Evolutionary conservation across 2,113 vertebrate species (phyloP).

Genomic region (Takifugu bimaculatus): DNA sequence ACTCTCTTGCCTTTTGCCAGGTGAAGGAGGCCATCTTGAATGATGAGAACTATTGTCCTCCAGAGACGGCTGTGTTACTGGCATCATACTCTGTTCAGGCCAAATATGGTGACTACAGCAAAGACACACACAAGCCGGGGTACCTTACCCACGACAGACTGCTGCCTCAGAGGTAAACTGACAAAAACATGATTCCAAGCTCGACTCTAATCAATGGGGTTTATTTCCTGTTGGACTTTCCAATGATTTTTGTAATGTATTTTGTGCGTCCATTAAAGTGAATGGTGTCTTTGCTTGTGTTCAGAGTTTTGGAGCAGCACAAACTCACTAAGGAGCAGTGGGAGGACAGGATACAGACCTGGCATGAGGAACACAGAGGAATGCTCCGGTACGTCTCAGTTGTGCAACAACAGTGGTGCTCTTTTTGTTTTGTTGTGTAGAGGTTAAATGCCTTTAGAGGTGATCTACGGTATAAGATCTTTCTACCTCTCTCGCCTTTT

Average conservation of each 20-base stretch:
- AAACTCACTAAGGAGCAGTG: constrained; percentile 98
- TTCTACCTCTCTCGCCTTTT: background rate
- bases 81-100: constrained; percentile 95
- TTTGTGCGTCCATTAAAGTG: constrained; percentile 6
- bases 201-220: too few species aligned
- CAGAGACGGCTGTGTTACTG: constrained; percentile 95
- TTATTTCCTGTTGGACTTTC: constrained; percentile 10
- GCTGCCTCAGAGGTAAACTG: constrained; percentile 87
- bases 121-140: constrained; percentile 88
- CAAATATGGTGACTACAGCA: constrained; percentile 92
- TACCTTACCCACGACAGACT: constrained; percentile 92
- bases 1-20: constrained; percentile 60
- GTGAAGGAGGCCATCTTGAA: constrained; percentile 97
- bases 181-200: background rate
- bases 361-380: constrained; percentile 95
- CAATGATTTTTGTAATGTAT: constrained; percentile 16
- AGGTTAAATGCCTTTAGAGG: background rate
- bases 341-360: constrained; percentile 98
- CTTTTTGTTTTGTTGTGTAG: background rate
- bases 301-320: constrained; percentile 94
- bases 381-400: constrained; percentile 85
- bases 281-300: constrained; percentile 3
- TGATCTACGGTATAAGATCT: background rate
- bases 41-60: constrained; percentile 97
- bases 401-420: background rate